These are phyloP conservation scores for Folsomia manolachei DNA, from an alignment of 2,888 invertebrate genomes.

Conservation along the genomic window DNA sequence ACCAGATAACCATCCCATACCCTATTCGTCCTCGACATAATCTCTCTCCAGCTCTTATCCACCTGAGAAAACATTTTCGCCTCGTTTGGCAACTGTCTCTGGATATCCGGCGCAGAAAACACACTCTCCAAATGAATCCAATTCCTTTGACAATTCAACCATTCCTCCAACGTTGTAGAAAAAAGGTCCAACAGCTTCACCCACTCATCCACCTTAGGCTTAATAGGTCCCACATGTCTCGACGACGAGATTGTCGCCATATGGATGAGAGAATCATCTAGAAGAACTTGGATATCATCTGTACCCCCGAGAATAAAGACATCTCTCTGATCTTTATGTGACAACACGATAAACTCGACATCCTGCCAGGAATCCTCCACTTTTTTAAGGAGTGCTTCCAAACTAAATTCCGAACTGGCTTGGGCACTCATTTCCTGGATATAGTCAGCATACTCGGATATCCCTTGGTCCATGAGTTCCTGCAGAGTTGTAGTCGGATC, in stretches of 20 bases:
- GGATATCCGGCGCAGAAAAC: slow-evolving; percentile 91
- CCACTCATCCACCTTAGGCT: slow-evolving; percentile 79
- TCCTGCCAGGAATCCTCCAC: slow-evolving; percentile 54
- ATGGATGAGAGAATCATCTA: slow-evolving; percentile 84
- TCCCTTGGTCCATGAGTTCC: slow-evolving; percentile 68
- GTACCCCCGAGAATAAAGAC: slow-evolving; percentile 77
- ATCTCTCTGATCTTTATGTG: slow-evolving; percentile 78
- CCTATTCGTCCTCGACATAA: slow-evolving; percentile 77
- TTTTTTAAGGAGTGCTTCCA: slow-evolving; percentile 76
- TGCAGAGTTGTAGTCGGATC: slow-evolving; percentile 67
- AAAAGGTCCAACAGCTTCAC: slow-evolving; percentile 72
- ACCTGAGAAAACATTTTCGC: slow-evolving; percentile 80
- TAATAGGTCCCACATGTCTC: slow-evolving; percentile 79
- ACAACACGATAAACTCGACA: slow-evolving; percentile 64
- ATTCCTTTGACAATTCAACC: slow-evolving; percentile 83
- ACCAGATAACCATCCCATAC: too few species aligned
- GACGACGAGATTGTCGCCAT: slow-evolving; percentile 84
- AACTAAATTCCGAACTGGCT: slow-evolving; percentile 80
- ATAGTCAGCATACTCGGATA: slow-evolving; percentile 69
- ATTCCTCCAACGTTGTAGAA: slow-evolving; percentile 81
- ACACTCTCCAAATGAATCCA: slow-evolving; percentile 94
- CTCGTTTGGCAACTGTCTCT: slow-evolving; percentile 85
- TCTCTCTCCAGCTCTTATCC: slow-evolving; percentile 86
- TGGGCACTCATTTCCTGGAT: slow-evolving; percentile 82
- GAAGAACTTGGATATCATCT: slow-evolving; percentile 75